Evolutionary conservation across 2,888 invertebrate species (phyloP), one percentile per base, ranked within the genome.

Genomic region (Ptilodon capucinus): DNA sequence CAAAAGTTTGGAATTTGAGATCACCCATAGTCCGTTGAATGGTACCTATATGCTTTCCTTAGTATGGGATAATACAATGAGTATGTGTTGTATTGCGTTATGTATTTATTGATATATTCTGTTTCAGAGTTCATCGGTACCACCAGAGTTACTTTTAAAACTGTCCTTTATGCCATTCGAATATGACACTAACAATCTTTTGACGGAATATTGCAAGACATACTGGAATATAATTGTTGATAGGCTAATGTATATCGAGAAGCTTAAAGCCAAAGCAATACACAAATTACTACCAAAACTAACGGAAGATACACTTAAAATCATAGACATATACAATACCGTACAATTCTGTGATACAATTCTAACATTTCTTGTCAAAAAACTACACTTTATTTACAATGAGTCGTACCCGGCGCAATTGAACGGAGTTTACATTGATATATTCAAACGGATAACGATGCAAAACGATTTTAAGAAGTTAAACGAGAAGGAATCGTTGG

Each of bases 201-300:
- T 86, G 0, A 63, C 58, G 0, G 84, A 87, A 35, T 83, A 89
- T 46, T 58, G 56, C 23, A 89, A 87, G 50, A 88, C 86, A 0
- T 91, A 90, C 51, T 88, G 87, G 84, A 82, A 81, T 16, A 79
- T 91, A 0, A 21, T 90, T 0, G 79, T 71, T 0, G 89, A 90
- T 39, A 57, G 88, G 28, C 51, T 90, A 0, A 47, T 63, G 0
- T 90, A 78, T 41, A 74, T 89, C 0, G 88, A 86, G 23, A 81
- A 66, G 46, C 57, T 87, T 0, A 84, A 81, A 63, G 45, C 67
- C 0, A 75, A 71, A 19, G 67, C 72, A 0, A 72, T 86, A 14
- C 49, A 67, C 2, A 87, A 89, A 55, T 45, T 88, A 6, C 42
- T 88, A 44, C 76, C 79, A 45, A 85, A 83, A 54, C 36, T 89